phyloP scores from a whole-genome alignment of 2,113 vertebrate species.

The Irena cyanogastra region DNA sequence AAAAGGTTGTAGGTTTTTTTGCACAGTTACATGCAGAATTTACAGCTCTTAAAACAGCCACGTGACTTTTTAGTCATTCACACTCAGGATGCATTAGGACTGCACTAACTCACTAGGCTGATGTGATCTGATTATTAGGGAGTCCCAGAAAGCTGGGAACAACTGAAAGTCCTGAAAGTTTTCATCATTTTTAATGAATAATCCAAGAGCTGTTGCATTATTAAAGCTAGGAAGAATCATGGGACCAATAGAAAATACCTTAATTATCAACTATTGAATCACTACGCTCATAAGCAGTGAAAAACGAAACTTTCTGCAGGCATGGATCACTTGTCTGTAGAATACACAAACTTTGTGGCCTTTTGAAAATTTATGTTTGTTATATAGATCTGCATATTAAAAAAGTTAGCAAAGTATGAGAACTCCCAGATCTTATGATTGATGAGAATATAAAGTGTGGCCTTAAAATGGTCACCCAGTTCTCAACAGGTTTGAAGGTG shows the following conservation, averaged over 20 bases:
- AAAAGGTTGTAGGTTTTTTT: neutral
- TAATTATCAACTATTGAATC: neutral
- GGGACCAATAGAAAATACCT: neutral
- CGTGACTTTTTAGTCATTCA: neutral
- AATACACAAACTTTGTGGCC: neutral
- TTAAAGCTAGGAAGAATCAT: neutral
- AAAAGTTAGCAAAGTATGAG: neutral
- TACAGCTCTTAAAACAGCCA: neutral
- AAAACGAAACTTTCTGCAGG: neutral
- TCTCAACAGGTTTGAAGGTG: neutral
- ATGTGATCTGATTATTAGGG: neutral
- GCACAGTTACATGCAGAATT: neutral
- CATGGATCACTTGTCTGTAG: neutral
- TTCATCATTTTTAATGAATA: neutral
- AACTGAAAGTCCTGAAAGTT: neutral
- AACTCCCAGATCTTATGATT: rapidly evolving
- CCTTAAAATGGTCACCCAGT: neutral
- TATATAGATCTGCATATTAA: neutral
- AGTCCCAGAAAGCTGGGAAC: neutral
- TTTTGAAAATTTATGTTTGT: neutral
- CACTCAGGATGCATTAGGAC: neutral
- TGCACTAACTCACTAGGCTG: neutral
- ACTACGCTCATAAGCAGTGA: neutral
- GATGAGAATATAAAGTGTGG: neutral
- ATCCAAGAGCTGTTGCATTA: neutral